Evolutionary conservation across 2,797 vertebrate species (phyloP).

Genomic region (Euphonia xanthogaster): DNA sequence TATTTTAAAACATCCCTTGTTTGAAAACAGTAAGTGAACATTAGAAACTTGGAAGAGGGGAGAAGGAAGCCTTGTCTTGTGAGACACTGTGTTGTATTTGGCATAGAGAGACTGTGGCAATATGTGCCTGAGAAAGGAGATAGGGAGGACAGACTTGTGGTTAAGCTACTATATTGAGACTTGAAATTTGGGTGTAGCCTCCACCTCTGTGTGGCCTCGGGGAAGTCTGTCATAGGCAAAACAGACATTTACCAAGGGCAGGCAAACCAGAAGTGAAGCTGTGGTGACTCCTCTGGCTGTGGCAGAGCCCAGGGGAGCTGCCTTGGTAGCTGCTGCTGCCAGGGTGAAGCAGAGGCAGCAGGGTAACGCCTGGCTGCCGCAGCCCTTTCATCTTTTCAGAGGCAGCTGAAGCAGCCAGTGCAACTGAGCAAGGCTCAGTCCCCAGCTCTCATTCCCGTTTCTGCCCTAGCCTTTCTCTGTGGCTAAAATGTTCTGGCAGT

Average conservation of each 20-base stretch:
- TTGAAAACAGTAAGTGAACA: neutral
- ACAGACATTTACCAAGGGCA: neutral
- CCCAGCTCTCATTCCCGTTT: neutral
- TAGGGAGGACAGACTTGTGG: neutral
- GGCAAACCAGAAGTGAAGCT: conserved; percentile 12
- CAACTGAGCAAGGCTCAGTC: neutral
- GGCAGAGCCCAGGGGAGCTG: neutral
- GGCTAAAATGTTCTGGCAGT: neutral
- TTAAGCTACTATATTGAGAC: conserved; percentile 15
- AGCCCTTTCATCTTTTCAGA: neutral
- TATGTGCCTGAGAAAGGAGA: neutral
- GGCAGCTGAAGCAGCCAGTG: neutral
- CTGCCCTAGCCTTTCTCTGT: neutral
- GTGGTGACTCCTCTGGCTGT: neutral
- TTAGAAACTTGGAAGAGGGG: neutral
- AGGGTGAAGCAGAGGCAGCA: neutral
- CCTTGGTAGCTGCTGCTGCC: neutral
- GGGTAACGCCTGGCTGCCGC: neutral
- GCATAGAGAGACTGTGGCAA: neutral
- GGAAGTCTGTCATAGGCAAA: neutral
- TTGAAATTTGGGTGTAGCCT: conserved; percentile 23
- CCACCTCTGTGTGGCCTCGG: neutral
- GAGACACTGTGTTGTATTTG: neutral
- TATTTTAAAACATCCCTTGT: neutral
- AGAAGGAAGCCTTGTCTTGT: neutral